Evolutionary conservation across 1,140 invertebrate genomes (phyloP), one percentile per base, ranked within the genome.

Genomic region (Calycopis cecrops): DNA sequence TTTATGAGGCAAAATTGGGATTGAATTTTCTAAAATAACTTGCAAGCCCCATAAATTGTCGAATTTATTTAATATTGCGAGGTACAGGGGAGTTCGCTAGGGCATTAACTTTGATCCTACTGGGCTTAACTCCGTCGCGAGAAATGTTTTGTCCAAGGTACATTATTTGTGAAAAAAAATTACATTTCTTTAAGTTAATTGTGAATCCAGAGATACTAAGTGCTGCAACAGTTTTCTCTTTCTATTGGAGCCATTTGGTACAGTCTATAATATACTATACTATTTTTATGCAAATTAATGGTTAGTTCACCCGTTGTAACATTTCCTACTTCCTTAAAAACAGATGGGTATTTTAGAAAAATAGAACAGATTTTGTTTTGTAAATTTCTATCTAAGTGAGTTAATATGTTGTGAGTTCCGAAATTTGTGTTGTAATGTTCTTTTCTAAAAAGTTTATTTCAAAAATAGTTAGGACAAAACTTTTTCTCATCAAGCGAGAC

Each of bases 161-260:
- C n/a, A n/a, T n/a, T n/a, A n/a, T 9, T 6, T 57, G 16, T 2
- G 44, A 49, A 55, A 62, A 55, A 37, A 64, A 64, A 12, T 52
- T 62, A 56, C 57, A 58, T 37, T 65, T 68, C 37, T 56, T 54
- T 40, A 61, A 34, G 12, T 65, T 68, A 11, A 59, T 59, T 1
- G 57, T 60, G 21, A 86, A 61, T 10, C 65, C 61, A 7, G 65
- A 53, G 2, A 49, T 1, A 50, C 47, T 37, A 0, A 80, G 38
- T n/a, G 48, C 55, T 16, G 37, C 4, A 14, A 85, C 44, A 1
- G 76, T n/a, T n/a, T n/a, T n/a, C n/a, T n/a, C n/a, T n/a, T n/a
- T n/a, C n/a, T n/a, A n/a, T n/a, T n/a, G n/a, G n/a, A n/a, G n/a
- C n/a, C n/a, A n/a, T n/a, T n/a, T n/a, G n/a, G n/a, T n/a, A n/a